Base-by-base conservation (phyloP, 2,113 vertebrate species). In the Pseudorectes ferrugineus region DNA sequence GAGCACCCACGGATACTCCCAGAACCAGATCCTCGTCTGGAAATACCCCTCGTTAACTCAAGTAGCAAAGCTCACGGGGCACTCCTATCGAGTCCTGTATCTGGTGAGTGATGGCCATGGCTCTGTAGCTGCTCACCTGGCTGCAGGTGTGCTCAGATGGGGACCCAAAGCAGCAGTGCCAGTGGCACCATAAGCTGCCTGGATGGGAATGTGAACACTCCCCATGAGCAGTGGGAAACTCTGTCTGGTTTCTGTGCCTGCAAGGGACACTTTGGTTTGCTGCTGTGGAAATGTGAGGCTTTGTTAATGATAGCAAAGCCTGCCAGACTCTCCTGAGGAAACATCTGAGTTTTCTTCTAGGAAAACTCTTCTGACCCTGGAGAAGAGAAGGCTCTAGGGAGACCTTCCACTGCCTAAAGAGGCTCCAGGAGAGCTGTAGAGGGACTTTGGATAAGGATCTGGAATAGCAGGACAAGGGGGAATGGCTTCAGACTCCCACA, bases 21-120 rank as follows among this genome's bases (percentile, higher is more conserved):
- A 99, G 98, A 99, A 99, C 98, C 99, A 99, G 98, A 99, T 99
- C 96, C 98, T 99, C 3, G 99, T 99, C 82, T 99, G 99, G 99
- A 99, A 99, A 86, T 99, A 99, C 94, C 99, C 99, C 4, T 99
- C 99, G 0, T 97, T 99, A 80, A 99, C 99, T 33, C 99, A 99
- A 97, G 99, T 99, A 86, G 99, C 99, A 74, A 99, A 99, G 97
- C 98, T 99, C 55, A 99, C 99, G 0, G 99, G 99, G 35, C 99
- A 99, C 93, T 99, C 99, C 0, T 99, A 99, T 88, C 96, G 99
- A 91, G 99, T 99, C 33, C 98, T 99, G 4, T 99, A 99, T 88
- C 98, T 99, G 99, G 99, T 99, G 89, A 98, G 98, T 59, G 3
- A 13, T 5, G 19, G 22, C 28, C 5, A 0, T 1, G 11, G 17